A percentile compares a stretch with the other conserved stretches of the same genome.
Conservation (phyloP, 2,113 vertebrate species). For the Xiphophorus maculatus region DNA sequence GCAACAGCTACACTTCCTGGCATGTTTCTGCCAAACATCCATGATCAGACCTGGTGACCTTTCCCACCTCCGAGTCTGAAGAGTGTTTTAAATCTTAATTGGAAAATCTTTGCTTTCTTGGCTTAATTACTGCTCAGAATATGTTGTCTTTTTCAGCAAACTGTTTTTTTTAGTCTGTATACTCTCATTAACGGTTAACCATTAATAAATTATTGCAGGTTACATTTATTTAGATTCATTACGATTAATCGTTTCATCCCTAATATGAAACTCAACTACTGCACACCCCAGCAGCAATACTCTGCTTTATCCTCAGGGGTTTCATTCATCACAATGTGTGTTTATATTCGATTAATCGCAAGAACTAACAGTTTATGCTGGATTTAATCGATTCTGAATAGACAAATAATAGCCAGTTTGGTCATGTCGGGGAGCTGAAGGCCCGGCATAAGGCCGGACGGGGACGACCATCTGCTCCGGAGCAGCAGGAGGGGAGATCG, state of each 20-base stretch:
- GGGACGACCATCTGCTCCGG: conserved; percentile 66
- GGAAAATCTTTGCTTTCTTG: no score
- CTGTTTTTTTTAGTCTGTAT: no score
- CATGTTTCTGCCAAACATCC: background rate
- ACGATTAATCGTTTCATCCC: no score
- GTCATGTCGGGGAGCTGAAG: background rate
- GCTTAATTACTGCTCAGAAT: no score
- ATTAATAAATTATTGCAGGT: no score
- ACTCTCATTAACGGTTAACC: no score
- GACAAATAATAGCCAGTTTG: background rate
- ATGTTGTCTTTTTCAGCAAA: no score
- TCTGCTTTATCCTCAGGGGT: background rate
- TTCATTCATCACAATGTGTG: background rate
- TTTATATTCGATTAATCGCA: background rate
- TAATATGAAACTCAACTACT: background rate
- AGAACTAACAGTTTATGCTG: background rate
- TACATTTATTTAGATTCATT: no score
- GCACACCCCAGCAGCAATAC: no score
- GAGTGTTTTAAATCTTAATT: no score
- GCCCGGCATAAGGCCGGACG: conserved; percentile 42
- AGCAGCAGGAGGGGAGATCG: conserved; percentile 63
- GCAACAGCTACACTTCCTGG: background rate
- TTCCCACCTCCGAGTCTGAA: background rate
- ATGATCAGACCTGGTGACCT: background rate
- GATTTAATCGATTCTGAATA: background rate